Base-by-base conservation (phyloP, 2,888 invertebrate species). In the Hemicrepidius hirtus region DNA sequence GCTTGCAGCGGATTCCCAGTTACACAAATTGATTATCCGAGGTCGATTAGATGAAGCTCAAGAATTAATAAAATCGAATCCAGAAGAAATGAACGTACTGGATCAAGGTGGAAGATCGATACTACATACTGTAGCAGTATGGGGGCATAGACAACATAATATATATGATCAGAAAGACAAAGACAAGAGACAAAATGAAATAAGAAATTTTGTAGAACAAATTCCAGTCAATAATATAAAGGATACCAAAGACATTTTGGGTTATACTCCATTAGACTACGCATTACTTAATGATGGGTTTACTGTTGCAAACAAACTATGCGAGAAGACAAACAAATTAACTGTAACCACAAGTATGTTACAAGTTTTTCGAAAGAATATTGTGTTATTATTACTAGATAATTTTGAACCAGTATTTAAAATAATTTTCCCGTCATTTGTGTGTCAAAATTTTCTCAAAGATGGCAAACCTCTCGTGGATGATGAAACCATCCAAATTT, bases 201-300 rank as follows among this genome's bases (percentile, higher is more conserved):
- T 24, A 4, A 9, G 4, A 1, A 12, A n/a, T 28, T 20, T 53
- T 28, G 10, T 18, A 1, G 18, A 57, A 0, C 1, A 10, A 37
- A 37, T 57, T 16, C 18, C 35, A 3, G 20, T 6, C 2, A 2
- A 5, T 6, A 3, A 32, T 7, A 55, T 55, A 1, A 35, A 1
- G 1, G 24, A 24, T 24, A 24, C 7, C 6, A 37, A 55, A 10
- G 65, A 66, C 18, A 13, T 41, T 44, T 40, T 21, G n/a, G 16
- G 21, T 13, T 62, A 44, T 44, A 62, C n/a, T 24, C 16, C 65
- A 10, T 28, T 66, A 12, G 65, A 66, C n/a, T 66, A 66, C n/a
- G 65, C 65, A 7, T 0, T 66, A 0, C 18, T 13, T 16, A 21
- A 1, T 9, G 12, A 28, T 3, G 28, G 18, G n/a, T 55, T 66